Percentiles rank a stretch among this genome's conserved stretches.
Evolutionary conservation across 2,797 vertebrate genomes (phyloP).

Genomic region (Enteromius afrohamiltoni): DNA sequence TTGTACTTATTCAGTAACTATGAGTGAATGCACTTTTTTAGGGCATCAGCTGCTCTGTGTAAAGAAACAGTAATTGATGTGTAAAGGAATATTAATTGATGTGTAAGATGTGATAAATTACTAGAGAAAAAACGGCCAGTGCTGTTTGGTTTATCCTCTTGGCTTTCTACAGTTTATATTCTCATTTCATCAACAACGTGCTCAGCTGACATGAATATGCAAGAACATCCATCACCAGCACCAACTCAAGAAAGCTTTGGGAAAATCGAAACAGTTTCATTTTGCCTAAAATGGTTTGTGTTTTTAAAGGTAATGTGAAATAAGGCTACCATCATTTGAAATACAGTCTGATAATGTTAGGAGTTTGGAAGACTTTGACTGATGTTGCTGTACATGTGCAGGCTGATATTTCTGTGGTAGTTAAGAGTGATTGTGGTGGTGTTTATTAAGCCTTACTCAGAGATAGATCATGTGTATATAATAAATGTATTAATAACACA

Average conservation of each 20-base stretch:
- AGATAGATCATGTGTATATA: constrained; percentile 30
- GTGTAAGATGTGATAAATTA: constrained; percentile 69
- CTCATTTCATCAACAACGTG: background rate
- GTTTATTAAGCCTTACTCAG: constrained; percentile 50
- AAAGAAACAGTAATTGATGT: constrained; percentile 45
- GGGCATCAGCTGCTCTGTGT: constrained; percentile 56
- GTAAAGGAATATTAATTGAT: constrained; percentile 39
- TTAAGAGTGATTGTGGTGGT: constrained; percentile 31
- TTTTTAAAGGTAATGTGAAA: constrained; percentile 35
- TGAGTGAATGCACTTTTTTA: constrained; percentile 71
- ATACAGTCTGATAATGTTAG: background rate
- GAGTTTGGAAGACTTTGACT: background rate
- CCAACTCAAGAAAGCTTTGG: constrained; percentile 22
- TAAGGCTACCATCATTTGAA: background rate
- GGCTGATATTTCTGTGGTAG: constrained; percentile 33
- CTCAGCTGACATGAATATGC: constrained; percentile 27
- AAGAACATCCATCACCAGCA: constrained; percentile 45
- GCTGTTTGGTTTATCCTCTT: constrained; percentile 5
- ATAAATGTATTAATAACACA: constrained; percentile 21
- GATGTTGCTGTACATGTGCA: constrained; percentile 13
- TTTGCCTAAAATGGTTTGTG: constrained; percentile 19
- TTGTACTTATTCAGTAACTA: constrained; percentile 55
- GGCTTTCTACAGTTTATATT: constrained; percentile 12
- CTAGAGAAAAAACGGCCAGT: constrained; percentile 41
- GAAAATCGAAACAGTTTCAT: constrained; percentile 18